These are phyloP conservation scores for Lepisosteus oculatus DNA, from an alignment of 2,113 vertebrate species.

Conservation along the genomic window DNA sequence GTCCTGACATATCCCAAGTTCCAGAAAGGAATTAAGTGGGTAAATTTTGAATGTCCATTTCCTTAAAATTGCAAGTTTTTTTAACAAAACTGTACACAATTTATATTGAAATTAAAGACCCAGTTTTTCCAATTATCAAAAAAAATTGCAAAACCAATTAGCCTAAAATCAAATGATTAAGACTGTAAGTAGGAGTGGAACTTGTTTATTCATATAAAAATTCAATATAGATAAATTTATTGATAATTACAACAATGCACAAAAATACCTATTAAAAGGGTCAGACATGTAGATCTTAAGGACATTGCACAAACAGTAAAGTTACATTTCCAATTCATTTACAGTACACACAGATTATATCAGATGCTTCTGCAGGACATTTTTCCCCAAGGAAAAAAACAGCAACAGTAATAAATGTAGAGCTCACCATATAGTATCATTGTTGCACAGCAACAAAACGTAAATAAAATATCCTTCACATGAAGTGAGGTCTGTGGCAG, in stretches of 20 bases:
- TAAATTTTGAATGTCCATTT: too few species aligned
- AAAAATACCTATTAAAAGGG: neutral
- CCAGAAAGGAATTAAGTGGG: too few species aligned
- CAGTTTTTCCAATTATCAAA: too few species aligned
- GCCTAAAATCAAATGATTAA: neutral
- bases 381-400: neutral
- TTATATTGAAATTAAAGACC: too few species aligned
- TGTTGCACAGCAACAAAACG: slow-evolving; percentile 3
- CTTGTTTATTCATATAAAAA: neutral
- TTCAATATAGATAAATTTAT: neutral
- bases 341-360: neutral
- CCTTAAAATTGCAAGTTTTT: too few species aligned
- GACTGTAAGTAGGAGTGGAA: neutral
- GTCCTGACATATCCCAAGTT: too few species aligned
- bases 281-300: neutral
- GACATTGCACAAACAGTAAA: neutral
- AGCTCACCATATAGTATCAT: neutral
- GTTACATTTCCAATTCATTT: neutral
- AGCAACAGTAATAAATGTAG: neutral
- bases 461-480: neutral
- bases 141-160: neutral
- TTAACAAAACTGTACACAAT: too few species aligned
- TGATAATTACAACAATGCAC: neutral
- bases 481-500: neutral
- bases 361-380: neutral